Evolutionary conservation across 2,797 vertebrate species (phyloP).

Genomic region (Gadopsis marmoratus): DNA sequence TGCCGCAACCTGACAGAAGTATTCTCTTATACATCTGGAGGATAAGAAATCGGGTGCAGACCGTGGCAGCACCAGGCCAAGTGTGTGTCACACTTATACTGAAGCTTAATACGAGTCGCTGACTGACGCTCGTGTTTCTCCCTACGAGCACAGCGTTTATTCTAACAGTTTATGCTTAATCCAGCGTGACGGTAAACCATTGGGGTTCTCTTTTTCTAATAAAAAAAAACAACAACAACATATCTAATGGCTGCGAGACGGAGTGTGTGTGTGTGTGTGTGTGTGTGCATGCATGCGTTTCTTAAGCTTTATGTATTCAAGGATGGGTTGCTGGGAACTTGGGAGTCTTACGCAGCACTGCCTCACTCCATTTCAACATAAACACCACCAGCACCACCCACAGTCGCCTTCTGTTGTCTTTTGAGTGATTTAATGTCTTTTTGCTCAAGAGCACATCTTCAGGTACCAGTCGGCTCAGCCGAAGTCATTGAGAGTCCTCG

Average conservation of each 20-base stretch:
- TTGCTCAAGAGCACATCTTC: background rate
- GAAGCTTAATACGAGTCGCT: background rate
- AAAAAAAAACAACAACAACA: background rate
- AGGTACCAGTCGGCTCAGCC: background rate
- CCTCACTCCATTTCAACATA: background rate
- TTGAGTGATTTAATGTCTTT: background rate
- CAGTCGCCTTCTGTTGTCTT: background rate
- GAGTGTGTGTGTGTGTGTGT: background rate
- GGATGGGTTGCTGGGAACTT: background rate
- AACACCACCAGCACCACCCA: background rate
- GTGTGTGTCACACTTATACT: constrained; percentile 8
- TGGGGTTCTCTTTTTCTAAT: background rate
- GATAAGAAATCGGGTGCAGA: constrained; percentile 34
- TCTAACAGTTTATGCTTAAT: background rate
- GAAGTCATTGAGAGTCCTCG: background rate
- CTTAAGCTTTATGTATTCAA: constrained; percentile 17
- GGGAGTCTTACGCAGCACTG: background rate
- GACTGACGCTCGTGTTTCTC: background rate
- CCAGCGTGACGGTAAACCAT: constrained; percentile 8
- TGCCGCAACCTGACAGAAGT: constrained; percentile 62
- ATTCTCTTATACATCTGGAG: constrained; percentile 40
- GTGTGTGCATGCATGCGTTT: background rate
- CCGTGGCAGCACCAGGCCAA: background rate
- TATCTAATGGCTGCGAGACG: background rate
- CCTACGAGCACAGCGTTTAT: background rate